Conservation (phyloP, 1,140 invertebrate genomes). For the Leguminivora glycinivorella region DNA sequence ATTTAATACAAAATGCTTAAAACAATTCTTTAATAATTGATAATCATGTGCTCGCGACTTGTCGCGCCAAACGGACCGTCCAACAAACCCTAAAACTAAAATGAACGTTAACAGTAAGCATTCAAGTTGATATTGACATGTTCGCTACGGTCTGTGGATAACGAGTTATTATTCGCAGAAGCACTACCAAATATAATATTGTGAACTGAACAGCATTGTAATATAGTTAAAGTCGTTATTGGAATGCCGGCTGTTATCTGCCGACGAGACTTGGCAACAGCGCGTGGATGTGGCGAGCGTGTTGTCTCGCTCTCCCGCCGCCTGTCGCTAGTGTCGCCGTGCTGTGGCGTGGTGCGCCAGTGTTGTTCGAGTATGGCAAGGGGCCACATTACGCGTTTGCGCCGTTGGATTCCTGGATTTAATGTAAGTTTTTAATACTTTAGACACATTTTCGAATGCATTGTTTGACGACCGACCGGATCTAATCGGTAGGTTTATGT, state of each 20-base stretch:
- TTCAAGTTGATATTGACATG: conserved; percentile 1
- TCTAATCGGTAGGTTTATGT: too few relatives aligned
- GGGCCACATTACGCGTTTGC: background rate
- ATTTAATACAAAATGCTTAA: too few relatives aligned
- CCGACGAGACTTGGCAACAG: conserved; percentile 13
- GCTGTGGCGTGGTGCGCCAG: conserved; percentile 36
- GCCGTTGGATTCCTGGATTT: background rate
- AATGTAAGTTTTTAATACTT: background rate
- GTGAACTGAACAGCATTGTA: conserved; percentile 27
- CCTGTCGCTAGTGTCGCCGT: background rate
- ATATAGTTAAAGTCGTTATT: conserved; percentile 10
- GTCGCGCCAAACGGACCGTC: conserved; percentile 32
- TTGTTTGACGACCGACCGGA: too few relatives aligned
- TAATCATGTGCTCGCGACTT: conserved; percentile 32
- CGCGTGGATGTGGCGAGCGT: background rate
- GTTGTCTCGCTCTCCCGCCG: background rate
- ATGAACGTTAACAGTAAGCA: conserved; percentile 30
- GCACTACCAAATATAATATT: background rate
- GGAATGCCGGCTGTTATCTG: background rate
- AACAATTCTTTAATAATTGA: background rate
- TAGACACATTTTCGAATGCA: too few relatives aligned
- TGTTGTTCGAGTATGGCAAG: background rate
- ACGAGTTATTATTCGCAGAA: conserved; percentile 30
- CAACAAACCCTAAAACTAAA: conserved; percentile 10
- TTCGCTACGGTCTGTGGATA: background rate